phyloP scores from a whole-genome alignment of 2,797 vertebrate genomes.

The Scyliorhinus canicula region DNA sequence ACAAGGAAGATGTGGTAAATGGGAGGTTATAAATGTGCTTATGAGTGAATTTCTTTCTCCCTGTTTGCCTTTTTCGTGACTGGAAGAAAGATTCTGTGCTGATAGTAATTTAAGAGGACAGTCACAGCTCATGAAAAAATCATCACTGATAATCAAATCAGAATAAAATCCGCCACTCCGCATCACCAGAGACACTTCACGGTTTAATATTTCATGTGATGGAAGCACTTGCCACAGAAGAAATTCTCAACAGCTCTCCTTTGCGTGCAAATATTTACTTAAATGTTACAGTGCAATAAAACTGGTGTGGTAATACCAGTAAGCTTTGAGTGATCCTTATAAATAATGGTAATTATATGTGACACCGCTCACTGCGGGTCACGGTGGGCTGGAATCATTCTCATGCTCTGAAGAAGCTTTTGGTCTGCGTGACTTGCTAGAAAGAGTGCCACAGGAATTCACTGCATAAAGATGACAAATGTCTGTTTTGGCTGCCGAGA shows the following conservation, averaged over 20 bases:
- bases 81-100: conserved; percentile 68
- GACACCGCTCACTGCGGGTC: conserved; percentile 69
- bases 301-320: conserved; percentile 57
- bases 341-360: conserved; percentile 81
- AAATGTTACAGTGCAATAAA: conserved; percentile 57
- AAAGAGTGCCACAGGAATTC: conserved; percentile 55
- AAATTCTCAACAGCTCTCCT: conserved; percentile 70
- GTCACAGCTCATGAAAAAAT: conserved; percentile 92
- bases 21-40: conserved; percentile 38
- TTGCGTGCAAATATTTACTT: conserved; percentile 92
- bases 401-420: conserved; percentile 53
- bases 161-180: conserved; percentile 76
- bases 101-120: conserved; percentile 73
- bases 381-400: conserved; percentile 57
- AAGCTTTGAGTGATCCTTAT: conserved; percentile 73
- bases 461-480: conserved; percentile 72
- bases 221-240: conserved; percentile 62
- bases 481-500: conserved; percentile 83
- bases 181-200: conserved; percentile 65
- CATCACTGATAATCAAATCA: conserved; percentile 92
- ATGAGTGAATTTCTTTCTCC: conserved; percentile 45
- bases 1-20: conserved; percentile 8
- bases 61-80: conserved; percentile 69
- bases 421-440: conserved; percentile 60
- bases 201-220: conserved; percentile 89